A percentile compares a stretch with the other conserved stretches of the same genome.
Evolutionary conservation across 2,888 invertebrate genomes (phyloP).

Genomic region (Acleris laterana): DNA sequence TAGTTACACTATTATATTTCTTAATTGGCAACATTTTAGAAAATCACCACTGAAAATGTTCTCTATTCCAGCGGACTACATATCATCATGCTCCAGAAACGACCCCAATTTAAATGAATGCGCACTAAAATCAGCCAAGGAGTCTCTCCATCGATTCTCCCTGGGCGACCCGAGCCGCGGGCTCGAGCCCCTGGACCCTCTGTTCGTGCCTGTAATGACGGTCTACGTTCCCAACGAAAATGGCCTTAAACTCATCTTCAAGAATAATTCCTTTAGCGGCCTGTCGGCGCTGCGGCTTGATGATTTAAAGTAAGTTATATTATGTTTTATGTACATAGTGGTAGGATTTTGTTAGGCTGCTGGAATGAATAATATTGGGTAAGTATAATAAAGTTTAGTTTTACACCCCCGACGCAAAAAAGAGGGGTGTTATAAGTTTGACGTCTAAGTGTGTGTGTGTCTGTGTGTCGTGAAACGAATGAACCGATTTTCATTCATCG

Average conservation of each 20-base stretch:
- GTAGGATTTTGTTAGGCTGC: too few relatives aligned
- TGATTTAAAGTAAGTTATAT: constrained; percentile 57
- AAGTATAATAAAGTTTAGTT: too few relatives aligned
- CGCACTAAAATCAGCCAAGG: constrained; percentile 60
- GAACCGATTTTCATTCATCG: too few relatives aligned
- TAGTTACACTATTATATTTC: background rate
- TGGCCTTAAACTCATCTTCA: constrained; percentile 61
- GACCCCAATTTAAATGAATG: constrained; percentile 67
- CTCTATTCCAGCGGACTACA: constrained; percentile 57
- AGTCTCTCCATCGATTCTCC: constrained; percentile 59
- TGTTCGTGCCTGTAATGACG: constrained; percentile 62
- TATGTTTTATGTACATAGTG: background rate
- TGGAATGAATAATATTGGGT: background rate
- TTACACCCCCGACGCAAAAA: too few relatives aligned
- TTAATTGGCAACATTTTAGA: background rate
- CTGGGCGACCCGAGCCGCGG: constrained; percentile 57
- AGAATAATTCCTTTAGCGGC: constrained; percentile 64
- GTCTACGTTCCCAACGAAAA: constrained; percentile 65
- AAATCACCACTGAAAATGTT: background rate
- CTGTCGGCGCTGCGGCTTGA: constrained; percentile 58
- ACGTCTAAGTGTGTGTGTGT: too few relatives aligned
- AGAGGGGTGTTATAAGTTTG: too few relatives aligned
- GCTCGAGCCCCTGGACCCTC: constrained; percentile 58
- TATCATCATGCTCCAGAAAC: constrained; percentile 62
- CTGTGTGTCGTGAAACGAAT: too few relatives aligned